phyloP scores from a whole-genome alignment of 2,113 vertebrate species.

The Polyodon spathula region DNA sequence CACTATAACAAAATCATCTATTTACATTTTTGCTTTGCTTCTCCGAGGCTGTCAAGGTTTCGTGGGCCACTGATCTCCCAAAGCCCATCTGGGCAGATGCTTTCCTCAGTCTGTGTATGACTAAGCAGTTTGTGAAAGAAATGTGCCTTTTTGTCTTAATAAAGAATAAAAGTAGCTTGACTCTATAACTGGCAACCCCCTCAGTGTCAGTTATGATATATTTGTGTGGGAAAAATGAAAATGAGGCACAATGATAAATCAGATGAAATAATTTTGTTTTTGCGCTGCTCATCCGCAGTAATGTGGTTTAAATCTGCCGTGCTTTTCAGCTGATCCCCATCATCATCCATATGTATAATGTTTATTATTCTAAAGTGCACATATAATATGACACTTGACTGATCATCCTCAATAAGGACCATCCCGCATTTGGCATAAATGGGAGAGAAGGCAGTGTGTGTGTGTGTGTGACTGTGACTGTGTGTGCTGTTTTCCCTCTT shows the following conservation, averaged over 20 bases:
- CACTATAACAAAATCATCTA: too few relatives aligned
- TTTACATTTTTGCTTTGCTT: too few relatives aligned
- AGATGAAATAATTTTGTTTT: not conserved
- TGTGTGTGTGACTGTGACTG: slow-evolving; percentile 43
- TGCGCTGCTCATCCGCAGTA: not conserved
- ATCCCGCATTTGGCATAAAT: slow-evolving; percentile 1
- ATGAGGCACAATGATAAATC: not conserved
- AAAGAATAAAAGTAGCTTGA: too few relatives aligned
- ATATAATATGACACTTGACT: slow-evolving; percentile 30
- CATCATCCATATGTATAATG: slow-evolving; percentile 53
- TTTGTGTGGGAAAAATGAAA: not conserved
- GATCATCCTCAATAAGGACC: slow-evolving; percentile 26
- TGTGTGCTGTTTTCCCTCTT: slow-evolving; percentile 40
- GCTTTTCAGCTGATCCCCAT: slow-evolving; percentile 41
- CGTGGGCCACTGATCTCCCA: too few relatives aligned
- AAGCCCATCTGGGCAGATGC: too few relatives aligned
- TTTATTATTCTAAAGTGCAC: slow-evolving; percentile 18
- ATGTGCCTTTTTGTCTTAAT: too few relatives aligned
- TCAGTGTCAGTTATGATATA: too few relatives aligned
- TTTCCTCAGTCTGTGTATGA: too few relatives aligned
- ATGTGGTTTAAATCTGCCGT: not conserved
- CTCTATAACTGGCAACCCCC: too few relatives aligned
- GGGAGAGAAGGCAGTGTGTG: slow-evolving; percentile 15
- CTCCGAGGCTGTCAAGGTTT: too few relatives aligned
- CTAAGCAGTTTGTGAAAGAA: too few relatives aligned